Base-by-base conservation (phyloP, 2,113 vertebrate genomes). In the Dipodomys merriami region DNA sequence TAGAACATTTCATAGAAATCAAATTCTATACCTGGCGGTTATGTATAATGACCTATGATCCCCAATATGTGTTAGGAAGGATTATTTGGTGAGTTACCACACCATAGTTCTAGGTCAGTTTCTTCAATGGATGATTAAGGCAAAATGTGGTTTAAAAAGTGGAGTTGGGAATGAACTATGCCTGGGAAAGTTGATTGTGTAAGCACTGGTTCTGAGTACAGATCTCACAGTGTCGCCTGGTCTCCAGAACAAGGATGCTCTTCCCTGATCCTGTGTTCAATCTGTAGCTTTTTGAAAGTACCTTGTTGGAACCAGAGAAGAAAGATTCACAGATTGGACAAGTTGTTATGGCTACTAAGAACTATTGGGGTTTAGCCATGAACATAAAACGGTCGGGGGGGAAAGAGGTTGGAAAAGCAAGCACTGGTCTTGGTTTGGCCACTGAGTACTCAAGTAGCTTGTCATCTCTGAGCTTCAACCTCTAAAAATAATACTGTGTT, bases 1-100 rank as follows among this genome's bases (percentile, higher is more conserved):
- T 20, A 33, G 64, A 91, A 81, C 27, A 94, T 35, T 71, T 53
- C 81, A 77, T 11, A n/a, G 57, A 93, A 84, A 95, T 49, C 60
- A 27, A 86, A 78, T 89, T 49, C 35, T 69, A 6, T 84, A 35
- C 68, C 68, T 94, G 74, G 67, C 33, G 29, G 39, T 57, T 57
- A 57, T 57, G 11, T 13, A 35, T 80, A 64, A 27, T 29, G 23
- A 65, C 25, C 67, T 53, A 15, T 33, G 8, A 44, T 88, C 83
- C 53, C 73, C 49, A 67, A 27, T 65, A 72, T 73, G 53, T 60
- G 19, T 74, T 60, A 71, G 78, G 44, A 64, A 91, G 30, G 10
- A 30, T n/a, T n/a, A 16, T 30, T 33, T 93, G 68, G 35, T 44
- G 27, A 39, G 23, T 82, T 72, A 88, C 16, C 83, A 65, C 81